Base-by-base conservation (phyloP, 2,888 invertebrate genomes). In the Parelbella ahira region DNA sequence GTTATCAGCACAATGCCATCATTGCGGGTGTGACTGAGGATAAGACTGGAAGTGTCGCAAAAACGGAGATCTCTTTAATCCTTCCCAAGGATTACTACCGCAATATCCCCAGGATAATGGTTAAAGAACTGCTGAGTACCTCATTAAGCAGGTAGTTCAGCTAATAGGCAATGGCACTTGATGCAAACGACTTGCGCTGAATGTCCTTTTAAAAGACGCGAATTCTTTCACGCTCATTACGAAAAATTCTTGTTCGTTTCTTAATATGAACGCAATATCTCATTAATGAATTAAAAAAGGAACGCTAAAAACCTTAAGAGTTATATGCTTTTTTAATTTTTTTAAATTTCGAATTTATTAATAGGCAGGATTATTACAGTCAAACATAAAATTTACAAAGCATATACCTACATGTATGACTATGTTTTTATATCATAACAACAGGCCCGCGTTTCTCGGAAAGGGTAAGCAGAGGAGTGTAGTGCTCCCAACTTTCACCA, bases 111-210 rank as follows among this genome's bases (percentile, higher is more conserved):
- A 34, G 41, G 28, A 42, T 42, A 42, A 42, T 42, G 41, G 33
- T 21, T 28, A 10, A 34, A 28, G 34, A 34, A 41, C 27, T 34
- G 19, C 19, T 12, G 28, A 42, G 41, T 42, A 15, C 34, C 28
- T 42, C 41, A 42, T 42, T 42, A 42, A 23, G 11, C 41, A 34
- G 42, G 42, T 42, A 36, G 33, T 42, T 42, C 34, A 15, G 34
- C 34, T 42, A 42, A 42, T 42, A 42, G 42, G 34, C 28, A 9
- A 29, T 23, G 42, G 34, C 24, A 42, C 34, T 42, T 36, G 29
- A 42, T 42, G 42, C 34, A 42, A 42, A 36, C 23, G 21, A 36
- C 42, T 36, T 18, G 34, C 20, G 18, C 42, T 36, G 34, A 42
- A 34, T 34, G 42, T 36, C 34, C 21, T 34, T 34, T 34, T 42